phyloP scores from a whole-genome alignment of 2,113 vertebrate genomes.

The Proteles cristata region DNA sequence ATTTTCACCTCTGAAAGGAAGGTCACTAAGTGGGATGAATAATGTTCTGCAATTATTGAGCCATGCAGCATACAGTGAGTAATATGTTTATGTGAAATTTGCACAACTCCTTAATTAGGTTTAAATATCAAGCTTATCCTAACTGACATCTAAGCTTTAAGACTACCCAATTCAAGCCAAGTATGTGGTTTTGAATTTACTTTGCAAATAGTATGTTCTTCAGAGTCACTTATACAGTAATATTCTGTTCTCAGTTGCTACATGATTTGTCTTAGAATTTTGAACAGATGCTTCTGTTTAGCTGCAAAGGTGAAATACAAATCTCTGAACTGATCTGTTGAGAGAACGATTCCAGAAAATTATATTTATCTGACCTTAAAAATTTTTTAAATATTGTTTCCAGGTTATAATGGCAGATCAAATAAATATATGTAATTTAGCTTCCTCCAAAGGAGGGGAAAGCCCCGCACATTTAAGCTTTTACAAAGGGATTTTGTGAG shows the following conservation, averaged over 20 bases:
- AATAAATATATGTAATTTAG: not conserved
- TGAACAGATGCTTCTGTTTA: constrained; percentile 52
- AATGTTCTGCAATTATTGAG: constrained; percentile 50
- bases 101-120: constrained; percentile 63
- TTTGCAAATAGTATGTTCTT: constrained; percentile 61
- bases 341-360: not conserved
- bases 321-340: constrained; percentile 8
- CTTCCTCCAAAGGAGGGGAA: not conserved
- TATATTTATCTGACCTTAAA: constrained; percentile 8
- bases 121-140: constrained; percentile 63
- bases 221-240: constrained; percentile 65
- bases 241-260: constrained; percentile 73
- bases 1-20: constrained; percentile 24
- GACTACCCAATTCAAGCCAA: constrained; percentile 44
- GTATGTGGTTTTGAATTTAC: constrained; percentile 58
- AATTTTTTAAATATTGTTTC: constrained; percentile 8
- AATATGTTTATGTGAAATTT: constrained; percentile 59
- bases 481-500: not conserved
- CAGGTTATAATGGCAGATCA: not conserved
- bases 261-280: constrained; percentile 52
- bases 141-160: constrained; percentile 51
- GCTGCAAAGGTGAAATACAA: constrained; percentile 5
- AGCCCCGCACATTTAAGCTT: not conserved
- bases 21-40: constrained; percentile 65
- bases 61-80: constrained; percentile 46